These are phyloP conservation scores for Drosophila sturtevanti DNA, from an alignment of 1,140 invertebrate species.

Conservation along the genomic window DNA sequence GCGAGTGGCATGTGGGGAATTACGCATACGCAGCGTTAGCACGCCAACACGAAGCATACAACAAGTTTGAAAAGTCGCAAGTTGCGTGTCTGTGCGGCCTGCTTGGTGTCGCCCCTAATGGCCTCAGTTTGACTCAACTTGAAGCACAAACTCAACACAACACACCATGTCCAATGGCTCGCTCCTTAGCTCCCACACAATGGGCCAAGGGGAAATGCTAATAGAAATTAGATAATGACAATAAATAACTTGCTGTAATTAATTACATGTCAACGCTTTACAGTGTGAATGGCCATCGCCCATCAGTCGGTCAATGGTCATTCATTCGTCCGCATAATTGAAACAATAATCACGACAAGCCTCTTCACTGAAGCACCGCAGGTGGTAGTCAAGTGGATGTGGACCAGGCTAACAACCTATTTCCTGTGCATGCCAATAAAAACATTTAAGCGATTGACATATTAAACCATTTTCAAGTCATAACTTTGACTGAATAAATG, in stretches of 20 bases:
- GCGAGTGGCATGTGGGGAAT: conserved; percentile 58
- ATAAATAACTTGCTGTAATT: conserved; percentile 73
- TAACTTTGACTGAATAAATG: too few relatives aligned
- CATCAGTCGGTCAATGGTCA: conserved; percentile 24
- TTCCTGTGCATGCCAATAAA: not conserved
- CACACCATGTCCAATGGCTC: conserved; percentile 3
- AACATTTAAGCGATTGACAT: not conserved
- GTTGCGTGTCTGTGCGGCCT: conserved; percentile 44
- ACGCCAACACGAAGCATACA: conserved; percentile 45
- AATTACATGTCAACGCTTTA: conserved; percentile 62
- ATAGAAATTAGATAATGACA: conserved; percentile 70
- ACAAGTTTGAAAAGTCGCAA: conserved; percentile 21
- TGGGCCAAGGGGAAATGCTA: conserved; percentile 47
- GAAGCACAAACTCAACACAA: too few relatives aligned
- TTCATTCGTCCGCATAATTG: conserved; percentile 32
- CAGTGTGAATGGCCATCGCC: conserved; percentile 47
- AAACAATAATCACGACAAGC: conserved; percentile 32
- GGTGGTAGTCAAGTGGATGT: not conserved
- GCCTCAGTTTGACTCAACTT: conserved; percentile 69
- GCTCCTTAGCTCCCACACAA: conserved; percentile 19
- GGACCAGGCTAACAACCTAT: not conserved
- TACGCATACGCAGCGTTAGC: conserved; percentile 67
- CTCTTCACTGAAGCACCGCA: conserved; percentile 1
- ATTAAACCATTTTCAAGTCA: conserved; percentile 44
- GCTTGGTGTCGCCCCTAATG: conserved; percentile 64